phyloP scores from a whole-genome alignment of 2,888 invertebrate species.

The Tholera decimalis region DNA sequence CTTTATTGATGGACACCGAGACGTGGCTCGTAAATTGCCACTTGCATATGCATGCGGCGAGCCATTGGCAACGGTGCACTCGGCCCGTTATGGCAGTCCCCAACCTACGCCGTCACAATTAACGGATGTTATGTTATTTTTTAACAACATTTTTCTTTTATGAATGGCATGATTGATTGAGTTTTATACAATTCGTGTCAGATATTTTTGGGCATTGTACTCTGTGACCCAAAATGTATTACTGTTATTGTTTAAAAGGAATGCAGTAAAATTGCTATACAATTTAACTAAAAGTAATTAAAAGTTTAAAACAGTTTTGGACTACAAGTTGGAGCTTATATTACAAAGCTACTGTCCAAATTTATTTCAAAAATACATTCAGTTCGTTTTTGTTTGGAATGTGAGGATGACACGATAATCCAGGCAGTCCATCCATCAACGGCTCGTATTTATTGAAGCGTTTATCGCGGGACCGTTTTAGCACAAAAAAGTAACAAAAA shows the following conservation, averaged over 20 bases:
- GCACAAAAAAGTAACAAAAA: conserved; percentile 48
- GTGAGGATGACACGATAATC: conserved; percentile 52
- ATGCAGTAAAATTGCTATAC: background rate
- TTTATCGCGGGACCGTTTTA: conserved; percentile 47
- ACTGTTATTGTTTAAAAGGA: conserved; percentile 21
- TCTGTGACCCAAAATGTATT: conserved; percentile 27
- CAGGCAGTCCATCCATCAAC: conserved; percentile 48
- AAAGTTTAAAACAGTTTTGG: conserved; percentile 2
- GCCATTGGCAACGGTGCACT: conserved; percentile 60
- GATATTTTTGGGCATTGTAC: conserved; percentile 35
- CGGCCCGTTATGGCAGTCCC: conserved; percentile 57
- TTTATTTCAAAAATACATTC: conserved; percentile 34
- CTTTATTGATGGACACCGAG: conserved; percentile 66
- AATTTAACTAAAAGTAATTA: conserved; percentile 7
- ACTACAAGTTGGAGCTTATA: conserved; percentile 16
- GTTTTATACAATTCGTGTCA: conserved; percentile 16
- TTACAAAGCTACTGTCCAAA: conserved; percentile 40
- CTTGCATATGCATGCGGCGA: conserved; percentile 65
- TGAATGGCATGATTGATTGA: conserved; percentile 44
- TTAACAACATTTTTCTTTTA: conserved; percentile 37
- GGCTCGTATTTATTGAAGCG: conserved; percentile 59
- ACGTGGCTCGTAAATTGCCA: conserved; percentile 65
- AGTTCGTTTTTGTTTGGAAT: conserved; percentile 38
- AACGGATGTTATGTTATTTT: conserved; percentile 48
- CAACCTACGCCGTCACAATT: conserved; percentile 52